A percentile compares a stretch with the other conserved stretches of the same genome.
These are phyloP conservation scores for Whitmania pigra DNA, from an alignment of 1,140 invertebrate species.

Conservation along the genomic window DNA sequence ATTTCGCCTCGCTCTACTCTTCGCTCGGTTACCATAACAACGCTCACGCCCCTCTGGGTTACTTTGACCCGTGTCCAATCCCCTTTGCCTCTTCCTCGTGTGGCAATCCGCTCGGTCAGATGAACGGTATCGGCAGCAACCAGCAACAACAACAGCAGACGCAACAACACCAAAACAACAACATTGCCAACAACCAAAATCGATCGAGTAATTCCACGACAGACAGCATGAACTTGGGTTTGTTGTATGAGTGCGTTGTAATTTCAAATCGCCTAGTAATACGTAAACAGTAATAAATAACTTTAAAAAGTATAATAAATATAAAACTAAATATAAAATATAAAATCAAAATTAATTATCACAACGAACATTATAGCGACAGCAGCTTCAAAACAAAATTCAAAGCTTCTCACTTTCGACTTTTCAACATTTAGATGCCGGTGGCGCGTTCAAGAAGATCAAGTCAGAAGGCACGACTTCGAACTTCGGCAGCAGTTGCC, in stretches of 20 bases:
- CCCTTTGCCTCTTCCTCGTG: background rate
- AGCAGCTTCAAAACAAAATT: too few relatives aligned
- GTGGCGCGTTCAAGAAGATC: constrained; percentile 91
- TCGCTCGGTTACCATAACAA: constrained; percentile 11
- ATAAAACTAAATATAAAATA: background rate
- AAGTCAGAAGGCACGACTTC: constrained; percentile 61
- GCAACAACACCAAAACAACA: background rate
- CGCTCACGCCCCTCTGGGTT: background rate
- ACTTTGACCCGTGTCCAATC: background rate
- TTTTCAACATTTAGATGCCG: constrained; percentile 39
- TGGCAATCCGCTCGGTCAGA: background rate
- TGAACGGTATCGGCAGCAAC: background rate
- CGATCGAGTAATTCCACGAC: background rate
- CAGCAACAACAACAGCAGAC: background rate
- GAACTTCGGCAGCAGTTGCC: constrained; percentile 21
- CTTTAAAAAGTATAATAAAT: background rate
- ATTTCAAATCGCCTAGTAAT: too few relatives aligned
- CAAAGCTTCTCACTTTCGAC: too few relatives aligned
- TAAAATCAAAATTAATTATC: too few relatives aligned
- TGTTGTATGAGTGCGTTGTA: too few relatives aligned
- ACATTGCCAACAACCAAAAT: background rate
- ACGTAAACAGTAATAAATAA: too few relatives aligned
- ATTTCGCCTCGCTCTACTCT: constrained; percentile 5
- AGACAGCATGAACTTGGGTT: too few relatives aligned
- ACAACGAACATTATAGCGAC: too few relatives aligned